phyloP scores from a whole-genome alignment of 1,140 invertebrate genomes.

The Diachasmimorpha longicaudata region DNA sequence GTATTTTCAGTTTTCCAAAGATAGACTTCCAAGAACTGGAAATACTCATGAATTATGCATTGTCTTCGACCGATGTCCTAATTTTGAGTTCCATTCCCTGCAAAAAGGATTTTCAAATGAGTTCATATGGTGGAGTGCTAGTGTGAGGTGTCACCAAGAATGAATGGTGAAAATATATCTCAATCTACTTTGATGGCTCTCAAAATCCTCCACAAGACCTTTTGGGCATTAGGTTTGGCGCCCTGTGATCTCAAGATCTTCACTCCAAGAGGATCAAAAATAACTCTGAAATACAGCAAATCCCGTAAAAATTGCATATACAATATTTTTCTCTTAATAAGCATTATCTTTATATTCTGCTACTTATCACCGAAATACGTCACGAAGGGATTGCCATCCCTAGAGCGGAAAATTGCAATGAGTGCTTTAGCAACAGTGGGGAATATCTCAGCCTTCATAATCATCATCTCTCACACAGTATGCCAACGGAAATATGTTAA shows the following conservation, averaged over 20 bases:
- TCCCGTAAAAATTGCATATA: background rate
- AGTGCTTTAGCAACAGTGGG: background rate
- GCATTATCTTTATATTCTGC: background rate
- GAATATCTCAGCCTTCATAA: background rate
- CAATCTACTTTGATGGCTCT: background rate
- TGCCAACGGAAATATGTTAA: background rate
- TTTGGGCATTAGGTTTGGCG: background rate
- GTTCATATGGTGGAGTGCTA: no score
- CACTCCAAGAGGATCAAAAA: background rate
- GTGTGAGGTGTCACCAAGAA: background rate
- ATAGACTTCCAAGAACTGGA: background rate
- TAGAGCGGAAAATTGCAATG: background rate
- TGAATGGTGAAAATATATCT: background rate
- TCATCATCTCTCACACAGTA: background rate
- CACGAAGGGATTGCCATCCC: background rate
- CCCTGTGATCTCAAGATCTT: background rate
- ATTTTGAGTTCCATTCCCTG: background rate
- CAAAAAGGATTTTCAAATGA: background rate
- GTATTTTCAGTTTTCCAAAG: background rate
- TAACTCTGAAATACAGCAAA: background rate
- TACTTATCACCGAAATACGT: background rate
- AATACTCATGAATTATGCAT: background rate
- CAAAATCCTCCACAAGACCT: background rate
- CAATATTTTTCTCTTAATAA: background rate
- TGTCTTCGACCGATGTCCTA: background rate